These are phyloP conservation scores for Andrena dorsata DNA, from an alignment of 2,888 invertebrate species.

Conservation along the genomic window DNA sequence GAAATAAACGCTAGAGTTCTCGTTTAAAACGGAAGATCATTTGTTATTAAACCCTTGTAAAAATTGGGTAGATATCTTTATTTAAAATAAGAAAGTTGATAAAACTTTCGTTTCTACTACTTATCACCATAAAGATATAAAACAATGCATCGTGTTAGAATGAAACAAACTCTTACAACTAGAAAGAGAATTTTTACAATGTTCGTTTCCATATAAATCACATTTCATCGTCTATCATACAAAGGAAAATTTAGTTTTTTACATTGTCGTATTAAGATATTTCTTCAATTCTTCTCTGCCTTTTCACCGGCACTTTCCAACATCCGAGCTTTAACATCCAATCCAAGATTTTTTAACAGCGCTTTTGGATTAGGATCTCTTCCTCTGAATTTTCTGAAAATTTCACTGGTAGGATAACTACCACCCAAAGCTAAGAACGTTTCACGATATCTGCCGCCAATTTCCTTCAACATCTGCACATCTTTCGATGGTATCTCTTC, in stretches of 20 bases:
- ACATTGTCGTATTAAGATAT: slow-evolving; percentile 1
- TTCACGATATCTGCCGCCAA: slow-evolving; percentile 91
- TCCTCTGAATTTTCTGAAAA: slow-evolving; percentile 96
- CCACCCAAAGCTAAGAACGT: slow-evolving; percentile 95
- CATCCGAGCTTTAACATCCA: slow-evolving; percentile 74
- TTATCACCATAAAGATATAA: background rate
- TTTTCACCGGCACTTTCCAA: background rate
- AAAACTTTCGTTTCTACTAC: background rate
- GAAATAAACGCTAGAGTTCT: slow-evolving; percentile 9
- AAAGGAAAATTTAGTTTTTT: slow-evolving; percentile 13
- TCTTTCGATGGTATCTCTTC: slow-evolving; percentile 87
- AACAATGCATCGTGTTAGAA: background rate
- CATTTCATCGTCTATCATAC: slow-evolving; percentile 14
- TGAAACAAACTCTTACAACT: slow-evolving; percentile 23
- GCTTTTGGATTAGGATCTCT: slow-evolving; percentile 96
- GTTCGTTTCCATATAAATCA: slow-evolving; percentile 39
- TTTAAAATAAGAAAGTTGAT: background rate
- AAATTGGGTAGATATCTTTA: background rate
- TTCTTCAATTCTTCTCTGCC: background rate
- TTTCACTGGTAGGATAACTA: slow-evolving; percentile 92
- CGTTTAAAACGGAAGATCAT: background rate
- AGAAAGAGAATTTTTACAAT: slow-evolving; percentile 16
- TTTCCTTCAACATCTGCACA: slow-evolving; percentile 86
- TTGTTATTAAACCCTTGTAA: background rate
- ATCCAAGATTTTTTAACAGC: slow-evolving; percentile 88